Conservation (phyloP, 2,888 invertebrate genomes). For the Gastrophysa polygoni region DNA sequence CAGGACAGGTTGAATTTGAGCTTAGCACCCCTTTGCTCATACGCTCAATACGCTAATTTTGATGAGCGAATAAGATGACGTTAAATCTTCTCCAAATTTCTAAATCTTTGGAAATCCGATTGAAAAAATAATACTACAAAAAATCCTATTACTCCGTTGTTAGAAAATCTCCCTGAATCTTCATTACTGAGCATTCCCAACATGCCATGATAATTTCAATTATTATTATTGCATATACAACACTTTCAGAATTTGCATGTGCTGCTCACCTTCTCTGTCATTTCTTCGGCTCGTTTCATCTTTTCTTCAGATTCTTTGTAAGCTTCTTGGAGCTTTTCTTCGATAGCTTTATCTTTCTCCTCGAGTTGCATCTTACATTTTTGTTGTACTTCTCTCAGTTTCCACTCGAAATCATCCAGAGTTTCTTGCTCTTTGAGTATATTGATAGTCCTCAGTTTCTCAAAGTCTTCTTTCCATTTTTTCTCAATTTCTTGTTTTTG, state of each 20-base stretch:
- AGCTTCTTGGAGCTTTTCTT: conserved; percentile 61
- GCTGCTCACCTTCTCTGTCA: conserved; percentile 52
- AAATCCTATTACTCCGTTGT: no score
- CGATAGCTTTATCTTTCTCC: conserved; percentile 66
- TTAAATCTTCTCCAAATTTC: no score
- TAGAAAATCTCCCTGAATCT: no score
- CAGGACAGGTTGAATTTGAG: no score
- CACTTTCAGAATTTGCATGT: conserved; percentile 5
- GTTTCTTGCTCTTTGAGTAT: conserved; percentile 75
- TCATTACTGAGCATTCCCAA: no score
- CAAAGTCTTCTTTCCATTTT: conserved; percentile 72
- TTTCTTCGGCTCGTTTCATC: conserved; percentile 54
- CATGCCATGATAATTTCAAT: no score
- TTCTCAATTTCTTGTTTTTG: conserved; percentile 65
- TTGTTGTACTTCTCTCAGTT: conserved; percentile 76
- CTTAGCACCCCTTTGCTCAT: no score
- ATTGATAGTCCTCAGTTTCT: conserved; percentile 69
- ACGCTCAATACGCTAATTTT: no score
- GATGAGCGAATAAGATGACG: no score
- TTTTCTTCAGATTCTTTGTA: conserved; percentile 54
- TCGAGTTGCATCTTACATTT: conserved; percentile 67
- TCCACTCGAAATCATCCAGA: conserved; percentile 84
- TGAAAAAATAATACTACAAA: no score
- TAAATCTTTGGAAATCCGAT: no score
- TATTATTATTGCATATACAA: no score